Conservation (phyloP, 2,113 vertebrate species). For the Loxodonta africana region DNA sequence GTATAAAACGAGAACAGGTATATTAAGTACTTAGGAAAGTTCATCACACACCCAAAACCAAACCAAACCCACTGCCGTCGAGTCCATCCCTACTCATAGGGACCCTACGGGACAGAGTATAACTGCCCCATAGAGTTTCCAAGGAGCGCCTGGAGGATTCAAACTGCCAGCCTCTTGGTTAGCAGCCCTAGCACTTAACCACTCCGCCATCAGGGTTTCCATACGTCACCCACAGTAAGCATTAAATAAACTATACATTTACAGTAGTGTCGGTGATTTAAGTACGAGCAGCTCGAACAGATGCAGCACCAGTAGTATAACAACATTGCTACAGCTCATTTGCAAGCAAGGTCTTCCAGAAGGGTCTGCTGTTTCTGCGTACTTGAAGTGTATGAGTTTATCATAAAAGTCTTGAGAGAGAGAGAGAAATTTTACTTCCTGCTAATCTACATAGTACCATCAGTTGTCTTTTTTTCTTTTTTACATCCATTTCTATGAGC, state of each 20-base stretch:
- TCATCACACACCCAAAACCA: background rate
- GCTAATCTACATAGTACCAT: background rate
- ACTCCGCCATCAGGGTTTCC: no score
- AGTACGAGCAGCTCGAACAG: background rate
- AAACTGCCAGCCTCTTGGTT: no score
- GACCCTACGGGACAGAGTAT: no score
- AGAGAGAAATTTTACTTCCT: background rate
- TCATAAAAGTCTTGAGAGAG: background rate
- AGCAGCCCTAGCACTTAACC: no score
- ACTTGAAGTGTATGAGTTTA: background rate
- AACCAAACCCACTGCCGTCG: no score
- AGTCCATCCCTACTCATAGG: no score
- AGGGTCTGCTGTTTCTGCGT: background rate
- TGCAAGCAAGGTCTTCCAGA: background rate
- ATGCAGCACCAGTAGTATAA: no score
- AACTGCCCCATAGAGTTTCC: no score
- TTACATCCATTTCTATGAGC: background rate
- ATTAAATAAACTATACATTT: background rate
- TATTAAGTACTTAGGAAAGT: background rate
- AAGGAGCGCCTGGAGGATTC: no score
- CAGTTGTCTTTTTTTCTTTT: background rate
- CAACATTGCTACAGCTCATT: background rate
- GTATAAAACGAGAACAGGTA: background rate
- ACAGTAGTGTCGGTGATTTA: background rate
- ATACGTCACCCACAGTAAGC: background rate